A percentile compares a stretch with the other conserved stretches of the same genome.
Conservation (phyloP, 2,797 vertebrate species). For the Takifugu ocellatus region DNA sequence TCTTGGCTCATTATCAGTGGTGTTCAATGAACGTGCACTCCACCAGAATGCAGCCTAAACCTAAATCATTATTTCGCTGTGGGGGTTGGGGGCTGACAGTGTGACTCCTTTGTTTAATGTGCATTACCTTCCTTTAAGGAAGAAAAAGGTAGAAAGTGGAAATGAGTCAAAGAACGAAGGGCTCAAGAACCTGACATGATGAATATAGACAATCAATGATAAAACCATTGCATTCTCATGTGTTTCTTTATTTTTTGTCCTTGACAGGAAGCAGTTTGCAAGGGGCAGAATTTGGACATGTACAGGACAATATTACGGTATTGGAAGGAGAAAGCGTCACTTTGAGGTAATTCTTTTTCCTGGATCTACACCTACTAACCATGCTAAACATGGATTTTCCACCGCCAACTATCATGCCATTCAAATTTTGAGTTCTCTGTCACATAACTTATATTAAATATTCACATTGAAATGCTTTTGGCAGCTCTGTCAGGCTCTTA, state of each 20-base stretch:
- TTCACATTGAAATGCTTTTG: slow-evolving; percentile 34
- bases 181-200: slow-evolving; percentile 27
- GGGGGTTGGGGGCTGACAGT: slow-evolving; percentile 67
- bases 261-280: slow-evolving; percentile 77
- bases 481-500: slow-evolving; percentile 15
- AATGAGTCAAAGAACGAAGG: slow-evolving; percentile 4
- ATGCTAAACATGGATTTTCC: slow-evolving; percentile 47
- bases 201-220: slow-evolving; percentile 20
- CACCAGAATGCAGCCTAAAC: slow-evolving; percentile 60
- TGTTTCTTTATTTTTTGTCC: slow-evolving; percentile 36
- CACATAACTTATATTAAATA: slow-evolving; percentile 45
- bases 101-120: slow-evolving; percentile 59
- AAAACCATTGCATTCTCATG: slow-evolving; percentile 51
- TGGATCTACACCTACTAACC: slow-evolving; percentile 62
- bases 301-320: slow-evolving; percentile 90
- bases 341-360: slow-evolving; percentile 79
- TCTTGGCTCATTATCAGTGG: slow-evolving; percentile 79
- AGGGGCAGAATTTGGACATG: slow-evolving; percentile 81
- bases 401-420: slow-evolving; percentile 28
- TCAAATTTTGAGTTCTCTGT: slow-evolving; percentile 45
- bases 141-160: slow-evolving; percentile 51
- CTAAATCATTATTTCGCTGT: slow-evolving; percentile 76
- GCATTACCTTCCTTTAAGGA: slow-evolving; percentile 63
- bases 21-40: slow-evolving; percentile 66
- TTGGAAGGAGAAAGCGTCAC: slow-evolving; percentile 86